Percentiles rank a stretch among this genome's conserved stretches.
Evolutionary conservation across 1,140 invertebrate species (phyloP).

Genomic region (Bactericera cockerelli): DNA sequence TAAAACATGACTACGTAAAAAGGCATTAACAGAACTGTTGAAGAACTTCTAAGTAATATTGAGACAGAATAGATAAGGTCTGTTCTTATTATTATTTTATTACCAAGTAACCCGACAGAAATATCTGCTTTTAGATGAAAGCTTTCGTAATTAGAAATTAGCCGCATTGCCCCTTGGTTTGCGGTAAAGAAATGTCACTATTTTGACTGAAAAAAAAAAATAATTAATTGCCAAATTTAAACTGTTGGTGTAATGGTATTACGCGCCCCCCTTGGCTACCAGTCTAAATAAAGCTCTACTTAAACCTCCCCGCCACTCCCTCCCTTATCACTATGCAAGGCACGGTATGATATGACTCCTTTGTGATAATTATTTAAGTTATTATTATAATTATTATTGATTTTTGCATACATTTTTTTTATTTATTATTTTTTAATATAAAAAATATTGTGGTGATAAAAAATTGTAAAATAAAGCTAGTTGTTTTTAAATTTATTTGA

Average conservation of each 20-base stretch:
- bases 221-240: too few relatives aligned
- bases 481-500: constrained; percentile 8
- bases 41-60: background rate
- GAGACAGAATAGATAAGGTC: background rate
- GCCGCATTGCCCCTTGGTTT: too few relatives aligned
- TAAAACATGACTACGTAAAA: background rate
- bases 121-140: too few relatives aligned
- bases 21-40: background rate
- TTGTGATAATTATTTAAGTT: constrained; percentile 7
- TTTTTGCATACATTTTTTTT: constrained; percentile 7
- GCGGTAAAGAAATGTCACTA: too few relatives aligned
- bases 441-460: constrained; percentile 7
- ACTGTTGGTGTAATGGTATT: too few relatives aligned
- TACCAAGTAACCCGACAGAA: too few relatives aligned
- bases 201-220: too few relatives aligned
- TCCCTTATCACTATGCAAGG: too few relatives aligned
- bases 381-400: background rate
- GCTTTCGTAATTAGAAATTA: too few relatives aligned
- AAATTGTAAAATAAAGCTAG: background rate
- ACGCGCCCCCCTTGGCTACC: too few relatives aligned
- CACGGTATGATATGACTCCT: background rate
- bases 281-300: too few relatives aligned
- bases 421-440: constrained; percentile 7
- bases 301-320: too few relatives aligned
- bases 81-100: background rate